A percentile compares a stretch with the other conserved stretches of the same genome.
Evolutionary conservation across 1,140 invertebrate species (phyloP).

Genomic region (Liolophura sinensis): DNA sequence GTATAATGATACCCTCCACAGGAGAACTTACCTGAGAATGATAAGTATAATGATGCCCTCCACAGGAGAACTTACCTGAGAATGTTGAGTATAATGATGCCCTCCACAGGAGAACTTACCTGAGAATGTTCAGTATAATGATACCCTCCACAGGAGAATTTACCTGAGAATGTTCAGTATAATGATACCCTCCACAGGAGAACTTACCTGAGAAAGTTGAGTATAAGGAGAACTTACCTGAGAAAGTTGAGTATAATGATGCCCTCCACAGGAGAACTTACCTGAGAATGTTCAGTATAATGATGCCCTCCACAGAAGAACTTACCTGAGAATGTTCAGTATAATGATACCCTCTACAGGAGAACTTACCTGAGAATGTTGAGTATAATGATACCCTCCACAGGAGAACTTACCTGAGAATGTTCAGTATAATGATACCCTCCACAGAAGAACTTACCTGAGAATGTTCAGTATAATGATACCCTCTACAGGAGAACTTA

Average conservation of each 20-base stretch:
- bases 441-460: constrained; percentile 95
- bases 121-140: constrained; percentile 98
- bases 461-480: constrained; percentile 99
- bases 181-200: constrained; percentile 97
- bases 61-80: constrained; percentile 93
- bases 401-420: constrained; percentile 94
- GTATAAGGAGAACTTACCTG: constrained; percentile 98
- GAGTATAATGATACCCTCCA: constrained; percentile 98
- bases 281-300: constrained; percentile 99
- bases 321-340: constrained; percentile 97
- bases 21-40: constrained; percentile 96
- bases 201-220: constrained; percentile 98
- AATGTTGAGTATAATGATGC: constrained; percentile 99
- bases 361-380: constrained; percentile 98
- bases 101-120: constrained; percentile 95
- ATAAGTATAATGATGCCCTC: constrained; percentile 99
- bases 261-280: constrained; percentile 94
- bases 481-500: constrained; percentile 94
- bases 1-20: constrained; percentile 98
- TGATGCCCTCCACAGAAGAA: constrained; percentile 96
- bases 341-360: constrained; percentile 99
- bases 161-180: constrained; percentile 99
- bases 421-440: constrained; percentile 99
- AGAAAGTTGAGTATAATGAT: constrained; percentile 99
- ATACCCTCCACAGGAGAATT: constrained; percentile 97